Conservation (phyloP, 2,888 invertebrate genomes). For the Nebria brevicollis region DNA sequence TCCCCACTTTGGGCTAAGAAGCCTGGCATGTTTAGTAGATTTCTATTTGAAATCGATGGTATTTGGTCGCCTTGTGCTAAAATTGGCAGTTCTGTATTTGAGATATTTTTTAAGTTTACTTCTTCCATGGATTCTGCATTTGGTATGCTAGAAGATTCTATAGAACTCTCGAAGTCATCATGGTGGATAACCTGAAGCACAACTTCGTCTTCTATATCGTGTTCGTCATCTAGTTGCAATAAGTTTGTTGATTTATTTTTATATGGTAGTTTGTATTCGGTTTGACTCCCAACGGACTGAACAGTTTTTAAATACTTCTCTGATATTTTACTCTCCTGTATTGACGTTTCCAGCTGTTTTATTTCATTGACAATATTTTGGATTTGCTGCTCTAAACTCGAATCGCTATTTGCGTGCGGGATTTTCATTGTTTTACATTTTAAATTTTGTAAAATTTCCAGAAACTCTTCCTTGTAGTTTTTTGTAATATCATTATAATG, state of each 20-base stretch:
- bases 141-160: not conserved
- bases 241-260: not conserved
- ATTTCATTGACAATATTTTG: constrained; percentile 50
- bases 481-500: not conserved
- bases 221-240: not conserved
- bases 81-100: not conserved
- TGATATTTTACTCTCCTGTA: constrained; percentile 6
- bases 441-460: constrained; percentile 30
- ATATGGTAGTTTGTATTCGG: not conserved
- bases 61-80: constrained; percentile 9
- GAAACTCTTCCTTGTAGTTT: constrained; percentile 36
- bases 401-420: constrained; percentile 10
- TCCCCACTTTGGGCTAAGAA: not conserved
- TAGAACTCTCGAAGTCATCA: not conserved
- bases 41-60: not conserved
- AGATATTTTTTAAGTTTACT: not conserved
- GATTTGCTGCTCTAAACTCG: constrained; percentile 35
- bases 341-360: constrained; percentile 39
- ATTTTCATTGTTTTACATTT: constrained; percentile 28
- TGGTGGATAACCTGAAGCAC: not conserved
- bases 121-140: not conserved
- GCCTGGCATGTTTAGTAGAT: not conserved
- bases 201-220: not conserved
- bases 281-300: not conserved
- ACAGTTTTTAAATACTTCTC: not conserved